Evolutionary conservation across 2,113 vertebrate genomes (phyloP).

Genomic region (Gambusia affinis): DNA sequence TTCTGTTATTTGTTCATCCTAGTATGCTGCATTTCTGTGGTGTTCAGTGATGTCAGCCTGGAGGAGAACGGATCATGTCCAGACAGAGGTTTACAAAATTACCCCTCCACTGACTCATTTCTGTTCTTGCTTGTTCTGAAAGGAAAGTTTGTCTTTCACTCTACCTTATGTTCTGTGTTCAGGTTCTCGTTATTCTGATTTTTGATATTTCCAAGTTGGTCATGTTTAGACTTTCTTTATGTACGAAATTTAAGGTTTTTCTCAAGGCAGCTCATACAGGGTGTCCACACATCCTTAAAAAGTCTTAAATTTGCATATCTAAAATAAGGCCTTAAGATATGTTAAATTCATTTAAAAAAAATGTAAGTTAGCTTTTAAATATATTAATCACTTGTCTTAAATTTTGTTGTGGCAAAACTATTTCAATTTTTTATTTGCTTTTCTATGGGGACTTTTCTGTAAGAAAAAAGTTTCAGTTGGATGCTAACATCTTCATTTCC

Average conservation of each 20-base stretch:
- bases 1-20: conserved; percentile 15
- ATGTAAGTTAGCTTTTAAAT: too few relatives aligned
- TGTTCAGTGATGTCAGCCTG: conserved; percentile 65
- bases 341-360: too few relatives aligned
- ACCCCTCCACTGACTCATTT: conserved; percentile 25
- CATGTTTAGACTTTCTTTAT: conserved; percentile 16
- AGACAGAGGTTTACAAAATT: conserved; percentile 54
- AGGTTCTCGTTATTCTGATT: conserved; percentile 36
- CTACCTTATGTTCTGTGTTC: conserved; percentile 13
- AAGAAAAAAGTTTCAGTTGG: too few relatives aligned
- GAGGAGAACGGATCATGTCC: conserved; percentile 59
- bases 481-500: too few relatives aligned
- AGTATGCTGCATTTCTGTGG: conserved; percentile 48
- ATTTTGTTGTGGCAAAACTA: too few relatives aligned
- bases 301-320: too few relatives aligned
- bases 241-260: conserved; percentile 13
- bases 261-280: neutral
- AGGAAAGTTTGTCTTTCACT: conserved; percentile 7
- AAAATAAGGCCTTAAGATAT: too few relatives aligned
- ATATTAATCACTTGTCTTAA: too few relatives aligned
- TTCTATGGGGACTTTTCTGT: too few relatives aligned
- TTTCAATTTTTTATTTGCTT: too few relatives aligned
- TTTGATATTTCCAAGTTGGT: conserved; percentile 38
- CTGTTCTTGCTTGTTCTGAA: conserved; percentile 14
- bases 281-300: too few relatives aligned